Evolutionary conservation across 2,113 vertebrate species (phyloP), one percentile per base, ranked within the genome.

Genomic region (Zingel zingel): DNA sequence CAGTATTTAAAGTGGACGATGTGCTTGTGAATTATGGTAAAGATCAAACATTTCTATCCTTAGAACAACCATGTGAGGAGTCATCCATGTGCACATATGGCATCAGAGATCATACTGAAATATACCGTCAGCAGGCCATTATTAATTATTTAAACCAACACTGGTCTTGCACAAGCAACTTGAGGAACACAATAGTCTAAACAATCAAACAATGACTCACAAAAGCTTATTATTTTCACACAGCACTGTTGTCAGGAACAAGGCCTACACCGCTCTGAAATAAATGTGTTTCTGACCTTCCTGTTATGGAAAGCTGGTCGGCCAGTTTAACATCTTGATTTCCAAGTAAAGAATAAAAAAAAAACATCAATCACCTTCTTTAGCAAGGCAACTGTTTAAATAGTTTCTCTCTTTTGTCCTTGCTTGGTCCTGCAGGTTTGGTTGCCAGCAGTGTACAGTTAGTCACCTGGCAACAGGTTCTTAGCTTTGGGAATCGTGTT

Each of bases 401-500:
- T 77, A 62, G 65, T 74, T 82, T 75, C 45, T 61, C 21, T 83
- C 66, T 59, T 79, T 87, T 85, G 62, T 86, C 51, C 51, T 76
- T 36, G 25, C 25, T 79, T 36, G 47, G 27, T 76, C 45, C 12
- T 6, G 43, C 62, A 70, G 12, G 66, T 78, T 56, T 57, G 45
- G 53, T 69, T 81, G 77, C 65, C 57, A 74, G 50, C 50, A 2
- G 53, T 84, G 56, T 45, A 23, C 79, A 83, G 81, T 89, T 84
- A 82, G 90, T 92, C 83, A 87, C 90, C 82, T 92, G 90, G 92
- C 87, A 92, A 90, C 91, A 33, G 67, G 48, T 64, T 82, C 58
- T 61, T 65, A 47, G 50, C 74, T 81, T 82, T 82, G 70, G 73
- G 66, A 81, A 82, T 81, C 18, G 43, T 67, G 77, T 77, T 62